phyloP scores from a whole-genome alignment of 2,888 invertebrate species.

The Papilio elwesi region DNA sequence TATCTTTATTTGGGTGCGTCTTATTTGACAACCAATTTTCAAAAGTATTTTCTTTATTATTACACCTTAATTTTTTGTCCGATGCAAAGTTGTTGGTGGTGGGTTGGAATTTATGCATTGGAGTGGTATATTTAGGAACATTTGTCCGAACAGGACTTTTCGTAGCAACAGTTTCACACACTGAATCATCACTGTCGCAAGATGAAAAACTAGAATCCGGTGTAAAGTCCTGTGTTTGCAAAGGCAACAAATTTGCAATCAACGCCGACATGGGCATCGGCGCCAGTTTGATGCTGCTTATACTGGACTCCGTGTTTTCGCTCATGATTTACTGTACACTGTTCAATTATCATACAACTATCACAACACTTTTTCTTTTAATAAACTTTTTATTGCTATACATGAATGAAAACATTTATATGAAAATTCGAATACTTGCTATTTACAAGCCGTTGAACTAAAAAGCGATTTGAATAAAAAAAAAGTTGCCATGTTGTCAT shows the following conservation, averaged over 20 bases:
- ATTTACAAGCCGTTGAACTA: slow-evolving; percentile 32
- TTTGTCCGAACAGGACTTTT: slow-evolving; percentile 55
- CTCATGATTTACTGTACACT: slow-evolving; percentile 56
- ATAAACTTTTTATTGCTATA: neutral
- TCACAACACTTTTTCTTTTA: slow-evolving; percentile 18
- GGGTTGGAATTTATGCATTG: slow-evolving; percentile 56
- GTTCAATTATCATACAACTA: slow-evolving; percentile 41
- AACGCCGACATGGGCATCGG: slow-evolving; percentile 79
- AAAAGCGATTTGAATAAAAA: slow-evolving; percentile 16
- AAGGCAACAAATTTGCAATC: slow-evolving; percentile 69
- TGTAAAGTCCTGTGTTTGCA: slow-evolving; percentile 60
- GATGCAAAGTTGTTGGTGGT: slow-evolving; percentile 59
- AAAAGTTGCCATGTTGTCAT: neutral
- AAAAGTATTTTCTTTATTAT: slow-evolving; percentile 65
- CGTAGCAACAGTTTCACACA: slow-evolving; percentile 59
- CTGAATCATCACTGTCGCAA: slow-evolving; percentile 71
- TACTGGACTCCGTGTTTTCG: slow-evolving; percentile 68
- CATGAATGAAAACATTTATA: slow-evolving; percentile 23
- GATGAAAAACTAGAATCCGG: slow-evolving; percentile 66
- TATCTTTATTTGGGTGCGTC: slow-evolving; percentile 59
- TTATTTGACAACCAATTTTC: slow-evolving; percentile 55
- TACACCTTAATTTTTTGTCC: slow-evolving; percentile 59
- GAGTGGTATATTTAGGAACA: slow-evolving; percentile 59
- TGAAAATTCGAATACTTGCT: neutral
- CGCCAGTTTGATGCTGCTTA: slow-evolving; percentile 74